Evolutionary conservation across 2,797 vertebrate genomes (phyloP).

Genomic region (Arctocebus calabarensis): DNA sequence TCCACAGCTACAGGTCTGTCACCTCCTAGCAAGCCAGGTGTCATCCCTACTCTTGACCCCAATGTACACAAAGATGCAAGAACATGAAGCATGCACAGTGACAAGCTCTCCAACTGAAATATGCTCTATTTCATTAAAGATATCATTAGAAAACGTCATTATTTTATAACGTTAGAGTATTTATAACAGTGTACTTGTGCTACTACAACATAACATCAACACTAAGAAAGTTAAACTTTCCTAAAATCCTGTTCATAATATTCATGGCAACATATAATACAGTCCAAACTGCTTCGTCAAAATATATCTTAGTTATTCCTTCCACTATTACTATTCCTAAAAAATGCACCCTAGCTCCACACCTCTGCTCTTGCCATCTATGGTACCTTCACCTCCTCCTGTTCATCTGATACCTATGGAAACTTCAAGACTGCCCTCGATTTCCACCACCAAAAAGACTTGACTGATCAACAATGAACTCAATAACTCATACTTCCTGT

Average conservation of each 20-base stretch:
- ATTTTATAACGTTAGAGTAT: background rate
- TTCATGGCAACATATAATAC: background rate
- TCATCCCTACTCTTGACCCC: background rate
- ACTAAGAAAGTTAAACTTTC: background rate
- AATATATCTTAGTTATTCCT: background rate
- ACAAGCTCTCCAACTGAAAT: background rate
- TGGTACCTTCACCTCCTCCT: background rate
- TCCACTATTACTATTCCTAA: background rate
- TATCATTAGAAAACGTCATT: background rate
- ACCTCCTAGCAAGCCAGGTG: background rate
- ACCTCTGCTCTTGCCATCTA: background rate
- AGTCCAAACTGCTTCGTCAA: background rate
- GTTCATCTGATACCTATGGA: background rate
- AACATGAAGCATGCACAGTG: background rate
- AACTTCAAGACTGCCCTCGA: conserved; percentile 30
- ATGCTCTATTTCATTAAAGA: background rate
- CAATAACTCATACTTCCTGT: background rate
- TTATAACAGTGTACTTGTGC: background rate
- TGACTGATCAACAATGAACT: background rate
- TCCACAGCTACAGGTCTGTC: background rate
- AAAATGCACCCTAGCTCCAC: background rate
- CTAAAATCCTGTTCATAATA: background rate
- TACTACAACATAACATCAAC: background rate
- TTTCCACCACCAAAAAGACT: conserved; percentile 6
- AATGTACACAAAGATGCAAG: background rate